Evolutionary conservation across 2,113 vertebrate genomes (phyloP).

Genomic region (Meles meles): DNA sequence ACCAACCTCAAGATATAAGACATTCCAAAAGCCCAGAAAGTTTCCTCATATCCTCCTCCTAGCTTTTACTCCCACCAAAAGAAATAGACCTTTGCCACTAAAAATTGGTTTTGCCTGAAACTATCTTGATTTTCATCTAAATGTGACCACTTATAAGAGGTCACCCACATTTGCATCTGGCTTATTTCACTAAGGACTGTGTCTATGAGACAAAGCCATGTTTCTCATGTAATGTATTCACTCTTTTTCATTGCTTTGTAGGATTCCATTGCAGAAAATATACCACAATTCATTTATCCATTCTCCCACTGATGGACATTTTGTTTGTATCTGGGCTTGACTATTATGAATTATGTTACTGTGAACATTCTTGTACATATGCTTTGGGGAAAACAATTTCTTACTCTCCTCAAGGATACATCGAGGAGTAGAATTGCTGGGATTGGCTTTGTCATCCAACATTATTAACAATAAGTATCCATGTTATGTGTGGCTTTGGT

Average conservation of each 20-base stretch:
- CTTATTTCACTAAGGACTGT: neutral
- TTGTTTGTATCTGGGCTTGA: neutral
- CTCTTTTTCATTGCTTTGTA: neutral
- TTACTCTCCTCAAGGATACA: neutral
- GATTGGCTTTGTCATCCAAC: neutral
- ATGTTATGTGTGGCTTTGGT: neutral
- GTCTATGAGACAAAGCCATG: neutral
- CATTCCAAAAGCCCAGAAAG: neutral
- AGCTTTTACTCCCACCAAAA: neutral
- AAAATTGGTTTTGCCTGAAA: neutral
- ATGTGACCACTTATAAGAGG: neutral
- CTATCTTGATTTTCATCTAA: neutral
- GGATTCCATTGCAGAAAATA: neutral
- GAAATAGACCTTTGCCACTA: neutral
- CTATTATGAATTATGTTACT: neutral
- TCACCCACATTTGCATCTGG: neutral
- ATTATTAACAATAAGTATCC: neutral
- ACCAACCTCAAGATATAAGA: neutral
- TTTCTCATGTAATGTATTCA: neutral
- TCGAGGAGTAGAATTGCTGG: neutral
- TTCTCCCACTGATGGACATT: neutral
- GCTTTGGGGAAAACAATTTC: neutral
- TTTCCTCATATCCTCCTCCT: neutral
- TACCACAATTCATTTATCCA: neutral
- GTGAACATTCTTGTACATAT: neutral